These are phyloP conservation scores for Noctua janthe DNA, from an alignment of 2,888 invertebrate genomes.

Conservation along the genomic window DNA sequence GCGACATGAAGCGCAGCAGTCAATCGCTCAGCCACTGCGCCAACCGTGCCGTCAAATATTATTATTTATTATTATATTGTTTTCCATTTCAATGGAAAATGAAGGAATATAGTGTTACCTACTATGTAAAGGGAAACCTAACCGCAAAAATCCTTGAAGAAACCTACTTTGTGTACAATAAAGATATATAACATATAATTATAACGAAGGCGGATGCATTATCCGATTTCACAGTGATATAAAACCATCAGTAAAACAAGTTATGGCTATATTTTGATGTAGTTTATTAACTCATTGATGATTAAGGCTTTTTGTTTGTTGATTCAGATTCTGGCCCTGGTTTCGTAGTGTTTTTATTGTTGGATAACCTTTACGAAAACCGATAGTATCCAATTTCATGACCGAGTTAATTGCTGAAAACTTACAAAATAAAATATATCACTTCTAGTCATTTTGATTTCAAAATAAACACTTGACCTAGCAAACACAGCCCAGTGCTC, in stretches of 20 bases:
- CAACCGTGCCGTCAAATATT: too few relatives aligned
- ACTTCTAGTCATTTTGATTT: background rate
- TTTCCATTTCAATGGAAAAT: conserved; percentile 17
- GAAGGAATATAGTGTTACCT: conserved; percentile 22
- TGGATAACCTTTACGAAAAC: conserved; percentile 18
- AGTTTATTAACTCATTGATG: conserved; percentile 27
- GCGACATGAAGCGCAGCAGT: too few relatives aligned
- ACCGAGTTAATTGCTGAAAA: conserved; percentile 1
- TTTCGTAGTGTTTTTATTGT: conserved; percentile 1
- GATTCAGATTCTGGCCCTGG: background rate
- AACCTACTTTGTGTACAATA: background rate
- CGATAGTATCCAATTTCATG: conserved; percentile 9
- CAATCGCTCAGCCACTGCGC: too few relatives aligned
- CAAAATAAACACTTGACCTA: background rate
- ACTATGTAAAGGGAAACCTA: conserved; percentile 39
- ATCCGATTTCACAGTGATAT: conserved; percentile 51
- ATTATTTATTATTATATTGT: background rate
- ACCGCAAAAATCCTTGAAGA: conserved; percentile 57
- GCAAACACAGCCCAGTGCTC: background rate
- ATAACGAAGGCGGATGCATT: conserved; percentile 47
- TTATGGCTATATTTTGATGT: conserved; percentile 22
- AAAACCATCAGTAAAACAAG: conserved; percentile 31
- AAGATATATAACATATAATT: conserved; percentile 18
- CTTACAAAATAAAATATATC: background rate
- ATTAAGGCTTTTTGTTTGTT: conserved; percentile 14